These are phyloP conservation scores for Dryoscopus gambensis DNA, from an alignment of 2,113 vertebrate genomes.

Conservation along the genomic window DNA sequence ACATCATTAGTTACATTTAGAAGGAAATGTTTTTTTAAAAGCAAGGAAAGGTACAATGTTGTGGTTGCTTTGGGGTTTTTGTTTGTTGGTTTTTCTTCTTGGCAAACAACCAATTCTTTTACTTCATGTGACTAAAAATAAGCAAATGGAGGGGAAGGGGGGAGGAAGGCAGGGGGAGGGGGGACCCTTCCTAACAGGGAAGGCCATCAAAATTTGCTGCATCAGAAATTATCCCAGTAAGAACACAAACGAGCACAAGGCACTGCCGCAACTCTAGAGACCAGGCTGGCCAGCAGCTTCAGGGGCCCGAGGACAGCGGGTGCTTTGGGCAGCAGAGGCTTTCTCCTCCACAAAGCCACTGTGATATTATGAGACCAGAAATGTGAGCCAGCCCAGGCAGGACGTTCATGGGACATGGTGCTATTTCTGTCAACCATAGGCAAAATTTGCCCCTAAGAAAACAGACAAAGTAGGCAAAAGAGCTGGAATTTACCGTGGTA, in stretches of 20 bases:
- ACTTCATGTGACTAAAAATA: conserved; percentile 21
- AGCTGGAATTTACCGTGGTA: neutral
- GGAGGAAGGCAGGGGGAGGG: neutral
- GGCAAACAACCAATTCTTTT: conserved; percentile 2
- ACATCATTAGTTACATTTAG: neutral
- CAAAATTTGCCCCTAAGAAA: neutral
- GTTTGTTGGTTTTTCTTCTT: neutral
- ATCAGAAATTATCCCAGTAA: neutral
- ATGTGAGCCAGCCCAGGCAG: fast-evolving
- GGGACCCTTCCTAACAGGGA: neutral
- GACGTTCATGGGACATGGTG: fast-evolving
- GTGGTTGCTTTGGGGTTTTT: neutral
- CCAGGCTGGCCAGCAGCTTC: neutral
- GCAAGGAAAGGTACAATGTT: neutral
- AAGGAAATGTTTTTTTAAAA: neutral
- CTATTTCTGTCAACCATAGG: neutral
- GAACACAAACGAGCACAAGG: neutral
- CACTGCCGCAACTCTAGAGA: neutral
- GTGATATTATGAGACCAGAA: neutral
- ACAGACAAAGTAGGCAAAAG: neutral
- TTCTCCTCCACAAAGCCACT: neutral
- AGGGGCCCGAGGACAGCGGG: neutral
- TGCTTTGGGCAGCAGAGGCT: neutral
- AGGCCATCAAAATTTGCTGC: neutral
- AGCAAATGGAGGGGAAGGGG: neutral